These are phyloP conservation scores for Hippopotamus amphibius DNA, from an alignment of 2,113 vertebrate species.

Conservation along the genomic window DNA sequence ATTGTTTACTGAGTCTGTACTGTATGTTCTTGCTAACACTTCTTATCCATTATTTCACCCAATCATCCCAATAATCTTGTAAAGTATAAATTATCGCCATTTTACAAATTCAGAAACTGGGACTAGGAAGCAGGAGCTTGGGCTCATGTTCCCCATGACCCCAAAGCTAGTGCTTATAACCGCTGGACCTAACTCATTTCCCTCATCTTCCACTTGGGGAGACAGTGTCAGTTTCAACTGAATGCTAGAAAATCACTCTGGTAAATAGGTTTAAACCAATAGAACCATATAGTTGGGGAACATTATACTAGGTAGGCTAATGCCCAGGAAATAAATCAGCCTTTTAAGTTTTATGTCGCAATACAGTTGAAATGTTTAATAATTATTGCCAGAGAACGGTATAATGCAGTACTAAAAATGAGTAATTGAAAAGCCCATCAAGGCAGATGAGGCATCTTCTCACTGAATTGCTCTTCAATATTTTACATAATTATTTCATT, in stretches of 20 bases:
- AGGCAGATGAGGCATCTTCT: conserved; percentile 74
- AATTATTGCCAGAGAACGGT: conserved; percentile 76
- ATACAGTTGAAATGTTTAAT: conserved; percentile 73
- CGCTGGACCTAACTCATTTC: neutral
- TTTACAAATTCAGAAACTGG: conserved; percentile 22
- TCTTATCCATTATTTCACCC: neutral
- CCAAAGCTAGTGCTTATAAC: neutral
- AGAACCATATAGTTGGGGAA: conserved; percentile 23
- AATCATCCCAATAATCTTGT: neutral
- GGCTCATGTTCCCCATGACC: neutral
- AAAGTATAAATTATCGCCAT: neutral
- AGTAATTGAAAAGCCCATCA: conserved; percentile 80
- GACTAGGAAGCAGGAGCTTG: neutral
- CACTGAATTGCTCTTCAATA: conserved; percentile 73
- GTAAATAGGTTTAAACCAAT: conserved; percentile 69
- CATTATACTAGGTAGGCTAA: conserved; percentile 52
- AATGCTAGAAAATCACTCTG: conserved; percentile 52
- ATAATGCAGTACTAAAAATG: conserved; percentile 75
- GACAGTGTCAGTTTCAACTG: neutral
- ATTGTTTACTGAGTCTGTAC: neutral
- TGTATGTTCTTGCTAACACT: neutral
- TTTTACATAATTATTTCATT: conserved; percentile 79
- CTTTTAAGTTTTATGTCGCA: conserved; percentile 76
- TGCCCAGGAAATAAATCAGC: conserved; percentile 75
- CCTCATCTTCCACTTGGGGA: neutral